Evolutionary conservation across 2,797 vertebrate species (phyloP).

Genomic region (Acanthornis magna): DNA sequence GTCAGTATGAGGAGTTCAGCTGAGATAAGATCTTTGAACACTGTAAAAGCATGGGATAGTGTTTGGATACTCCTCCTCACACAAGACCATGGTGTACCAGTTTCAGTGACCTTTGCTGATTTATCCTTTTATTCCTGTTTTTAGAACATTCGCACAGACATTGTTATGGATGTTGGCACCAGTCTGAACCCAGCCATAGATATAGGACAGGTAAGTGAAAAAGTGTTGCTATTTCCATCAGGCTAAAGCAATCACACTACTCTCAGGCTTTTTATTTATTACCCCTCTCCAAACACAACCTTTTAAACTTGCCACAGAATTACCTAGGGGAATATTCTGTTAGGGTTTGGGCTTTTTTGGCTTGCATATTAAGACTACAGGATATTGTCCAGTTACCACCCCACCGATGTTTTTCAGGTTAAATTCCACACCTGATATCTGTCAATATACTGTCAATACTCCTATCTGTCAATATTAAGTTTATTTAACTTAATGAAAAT

Average conservation of each 20-base stretch:
- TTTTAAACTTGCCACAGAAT: not conserved
- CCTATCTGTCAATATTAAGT: not conserved
- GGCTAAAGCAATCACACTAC: not conserved
- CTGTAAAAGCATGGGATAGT: not conserved
- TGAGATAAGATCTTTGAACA: not conserved
- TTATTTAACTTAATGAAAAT: not conserved
- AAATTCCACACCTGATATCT: not conserved
- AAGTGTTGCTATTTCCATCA: not conserved
- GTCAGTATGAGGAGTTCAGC: not conserved
- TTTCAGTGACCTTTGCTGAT: not conserved
- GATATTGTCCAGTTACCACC: not conserved
- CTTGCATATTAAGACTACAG: not conserved
- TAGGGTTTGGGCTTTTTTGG: not conserved
- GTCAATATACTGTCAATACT: not conserved
- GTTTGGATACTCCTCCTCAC: not conserved
- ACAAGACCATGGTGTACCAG: not conserved
- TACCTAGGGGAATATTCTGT: not conserved
- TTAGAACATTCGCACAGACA: constrained; percentile 89
- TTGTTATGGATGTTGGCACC: constrained; percentile 95
- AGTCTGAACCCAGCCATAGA: constrained; percentile 96
- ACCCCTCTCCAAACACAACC: not conserved
- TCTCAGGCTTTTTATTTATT: not conserved
- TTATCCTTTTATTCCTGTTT: not conserved
- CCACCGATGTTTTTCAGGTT: not conserved
- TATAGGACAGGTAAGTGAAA: constrained; percentile 88